phyloP scores from a whole-genome alignment of 35 echinoderm and acorn worm genomes.

The Ophioderma brevispina region DNA sequence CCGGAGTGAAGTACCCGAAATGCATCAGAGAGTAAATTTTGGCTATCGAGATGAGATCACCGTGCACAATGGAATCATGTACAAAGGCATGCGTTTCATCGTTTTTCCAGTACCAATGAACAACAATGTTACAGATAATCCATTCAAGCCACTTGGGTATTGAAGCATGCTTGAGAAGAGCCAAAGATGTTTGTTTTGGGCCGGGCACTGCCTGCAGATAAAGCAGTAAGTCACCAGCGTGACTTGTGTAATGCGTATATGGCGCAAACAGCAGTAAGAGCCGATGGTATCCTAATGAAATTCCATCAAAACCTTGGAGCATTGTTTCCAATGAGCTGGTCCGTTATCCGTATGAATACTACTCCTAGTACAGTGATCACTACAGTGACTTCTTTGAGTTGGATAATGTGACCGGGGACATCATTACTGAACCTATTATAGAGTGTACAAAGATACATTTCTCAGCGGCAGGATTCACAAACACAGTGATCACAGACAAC shows the following conservation, averaged over 20 bases:
- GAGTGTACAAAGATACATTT: neutral
- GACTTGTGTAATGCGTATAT: constrained; percentile 35
- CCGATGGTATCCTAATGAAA: constrained; percentile 39
- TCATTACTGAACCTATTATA: neutral
- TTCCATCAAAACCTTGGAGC: constrained; percentile 49
- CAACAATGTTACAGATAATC: constrained; percentile 37
- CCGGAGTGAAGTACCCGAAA: constrained; percentile 2
- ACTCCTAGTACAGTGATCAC: constrained; percentile 63
- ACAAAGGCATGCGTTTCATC: constrained; percentile 34
- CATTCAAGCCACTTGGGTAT: constrained; percentile 60
- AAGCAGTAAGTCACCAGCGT: constrained; percentile 35
- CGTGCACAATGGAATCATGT: constrained; percentile 26
- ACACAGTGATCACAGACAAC: constrained; percentile 60
- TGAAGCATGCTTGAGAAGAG: constrained; percentile 62
- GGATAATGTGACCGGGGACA: constrained; percentile 43
- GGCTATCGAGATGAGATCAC: constrained; percentile 30
- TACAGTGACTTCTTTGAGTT: constrained; percentile 59
- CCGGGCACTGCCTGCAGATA: constrained; percentile 51
- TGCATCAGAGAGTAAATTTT: neutral
- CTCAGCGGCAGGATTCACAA: constrained; percentile 44
- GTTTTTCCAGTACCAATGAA: neutral
- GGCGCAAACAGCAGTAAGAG: constrained; percentile 59
- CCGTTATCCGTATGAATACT: constrained; percentile 25
- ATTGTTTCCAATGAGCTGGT: constrained; percentile 50
- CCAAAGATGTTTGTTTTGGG: constrained; percentile 64